phyloP scores from a whole-genome alignment of 2,113 vertebrate species.

The Panthera uncia region DNA sequence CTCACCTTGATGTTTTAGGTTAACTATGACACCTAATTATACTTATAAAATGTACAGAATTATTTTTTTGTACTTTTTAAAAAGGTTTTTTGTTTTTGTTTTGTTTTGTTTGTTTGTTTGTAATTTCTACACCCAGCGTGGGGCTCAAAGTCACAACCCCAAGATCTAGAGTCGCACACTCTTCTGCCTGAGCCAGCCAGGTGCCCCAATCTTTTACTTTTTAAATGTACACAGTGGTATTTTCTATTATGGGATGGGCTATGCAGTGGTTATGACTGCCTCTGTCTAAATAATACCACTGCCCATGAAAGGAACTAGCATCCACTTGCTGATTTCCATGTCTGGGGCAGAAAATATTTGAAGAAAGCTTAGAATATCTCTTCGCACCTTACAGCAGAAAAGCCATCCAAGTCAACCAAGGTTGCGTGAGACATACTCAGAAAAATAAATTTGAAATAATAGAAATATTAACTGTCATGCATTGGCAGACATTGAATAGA shows the following conservation, averaged over 20 bases:
- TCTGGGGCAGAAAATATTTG: not conserved
- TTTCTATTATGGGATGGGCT: rapidly evolving
- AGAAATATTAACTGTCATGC: not conserved
- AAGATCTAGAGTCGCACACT: not conserved
- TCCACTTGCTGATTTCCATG: rapidly evolving
- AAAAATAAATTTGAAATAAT: not conserved
- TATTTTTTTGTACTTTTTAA: not conserved
- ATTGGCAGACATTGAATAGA: not conserved
- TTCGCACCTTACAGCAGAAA: too few relatives aligned
- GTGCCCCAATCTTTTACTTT: not conserved
- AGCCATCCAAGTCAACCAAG: not conserved
- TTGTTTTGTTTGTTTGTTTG: not conserved
- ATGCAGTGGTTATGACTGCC: rapidly evolving
- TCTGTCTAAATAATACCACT: not conserved
- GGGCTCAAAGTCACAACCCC: not conserved
- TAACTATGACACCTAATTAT: rapidly evolving
- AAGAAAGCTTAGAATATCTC: not conserved
- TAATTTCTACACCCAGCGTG: not conserved
- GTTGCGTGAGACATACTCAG: not conserved
- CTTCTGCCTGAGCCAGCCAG: not conserved
- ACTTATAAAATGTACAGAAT: too few relatives aligned
- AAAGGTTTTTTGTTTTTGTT: not conserved
- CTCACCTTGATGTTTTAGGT: not conserved
- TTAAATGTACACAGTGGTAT: rapidly evolving
- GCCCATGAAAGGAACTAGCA: not conserved